Evolutionary conservation across 1,140 invertebrate genomes (phyloP).

Genomic region (Drosophila murphyi): DNA sequence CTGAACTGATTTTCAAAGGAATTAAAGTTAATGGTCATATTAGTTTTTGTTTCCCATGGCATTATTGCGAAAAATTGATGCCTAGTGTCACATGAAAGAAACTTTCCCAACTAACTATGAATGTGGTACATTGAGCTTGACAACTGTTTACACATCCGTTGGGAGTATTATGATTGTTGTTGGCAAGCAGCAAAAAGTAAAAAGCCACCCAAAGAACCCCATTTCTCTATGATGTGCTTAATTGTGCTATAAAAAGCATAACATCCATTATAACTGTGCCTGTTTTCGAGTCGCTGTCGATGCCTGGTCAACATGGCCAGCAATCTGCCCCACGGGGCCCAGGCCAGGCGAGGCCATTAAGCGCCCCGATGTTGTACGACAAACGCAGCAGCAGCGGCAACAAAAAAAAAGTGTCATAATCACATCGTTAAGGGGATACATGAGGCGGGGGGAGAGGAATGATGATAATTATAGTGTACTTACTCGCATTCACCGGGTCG

Average conservation of each 20-base stretch:
- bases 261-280: conserved; percentile 74
- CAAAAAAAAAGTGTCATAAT: conserved; percentile 76
- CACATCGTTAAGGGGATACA: conserved; percentile 63
- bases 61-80: conserved; percentile 14
- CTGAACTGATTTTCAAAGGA: neutral
- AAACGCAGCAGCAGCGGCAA: conserved; percentile 39
- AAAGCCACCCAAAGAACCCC: conserved; percentile 46
- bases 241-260: conserved; percentile 37
- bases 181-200: neutral
- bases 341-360: conserved; percentile 59
- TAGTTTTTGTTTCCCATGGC: conserved; percentile 12
- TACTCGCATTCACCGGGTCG: conserved; percentile 94
- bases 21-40: neutral
- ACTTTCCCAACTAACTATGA: conserved; percentile 20
- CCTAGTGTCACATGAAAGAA: neutral
- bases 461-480: conserved; percentile 85
- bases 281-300: conserved; percentile 12
- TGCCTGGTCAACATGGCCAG: conserved; percentile 17
- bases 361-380: conserved; percentile 57
- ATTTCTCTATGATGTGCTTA: conserved; percentile 35
- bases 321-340: conserved; percentile 42
- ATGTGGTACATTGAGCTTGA: conserved; percentile 26
- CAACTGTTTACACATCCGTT: conserved; percentile 70
- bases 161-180: conserved; percentile 37
- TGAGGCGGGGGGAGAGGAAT: neutral